These are phyloP conservation scores for Aspidoscelis tigris DNA, from an alignment of 2,113 vertebrate genomes.

Conservation along the genomic window DNA sequence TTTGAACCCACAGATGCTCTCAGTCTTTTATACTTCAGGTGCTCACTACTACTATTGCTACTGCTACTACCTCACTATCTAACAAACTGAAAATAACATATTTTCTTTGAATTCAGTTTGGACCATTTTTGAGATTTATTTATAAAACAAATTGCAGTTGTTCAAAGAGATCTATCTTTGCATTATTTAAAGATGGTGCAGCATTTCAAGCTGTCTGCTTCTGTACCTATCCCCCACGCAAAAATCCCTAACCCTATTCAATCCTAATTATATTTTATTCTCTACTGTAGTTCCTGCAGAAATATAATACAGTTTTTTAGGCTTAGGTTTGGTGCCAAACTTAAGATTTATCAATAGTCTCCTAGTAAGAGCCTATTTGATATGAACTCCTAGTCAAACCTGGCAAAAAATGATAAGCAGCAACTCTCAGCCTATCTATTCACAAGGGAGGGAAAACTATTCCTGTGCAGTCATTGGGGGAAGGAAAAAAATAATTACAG, in stretches of 20 bases:
- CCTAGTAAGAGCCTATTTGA: constrained; percentile 59
- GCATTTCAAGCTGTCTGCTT: not conserved
- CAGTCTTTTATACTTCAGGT: no score
- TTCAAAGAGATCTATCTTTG: not conserved
- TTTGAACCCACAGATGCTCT: no score
- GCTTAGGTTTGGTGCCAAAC: constrained; percentile 58
- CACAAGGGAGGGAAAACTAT: constrained; percentile 66
- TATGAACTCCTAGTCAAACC: constrained; percentile 68
- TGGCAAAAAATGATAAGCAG: constrained; percentile 80
- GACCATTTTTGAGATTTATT: not conserved
- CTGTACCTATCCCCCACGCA: not conserved
- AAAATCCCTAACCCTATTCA: constrained; percentile 32
- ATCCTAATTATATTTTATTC: constrained; percentile 29
- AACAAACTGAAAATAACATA: not conserved
- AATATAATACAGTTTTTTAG: constrained; percentile 22
- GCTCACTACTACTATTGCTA: no score
- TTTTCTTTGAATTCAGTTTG: no score
- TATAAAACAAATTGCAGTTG: not conserved
- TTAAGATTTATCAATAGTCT: constrained; percentile 61
- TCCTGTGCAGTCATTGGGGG: constrained; percentile 53
- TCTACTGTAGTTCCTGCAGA: not conserved
- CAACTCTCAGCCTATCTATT: constrained; percentile 59
- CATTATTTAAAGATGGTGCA: not conserved
- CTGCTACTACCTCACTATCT: not conserved
- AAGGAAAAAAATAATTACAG: constrained; percentile 53